Base-by-base conservation (phyloP, 2,113 vertebrate genomes). In the Uria lomvia region DNA sequence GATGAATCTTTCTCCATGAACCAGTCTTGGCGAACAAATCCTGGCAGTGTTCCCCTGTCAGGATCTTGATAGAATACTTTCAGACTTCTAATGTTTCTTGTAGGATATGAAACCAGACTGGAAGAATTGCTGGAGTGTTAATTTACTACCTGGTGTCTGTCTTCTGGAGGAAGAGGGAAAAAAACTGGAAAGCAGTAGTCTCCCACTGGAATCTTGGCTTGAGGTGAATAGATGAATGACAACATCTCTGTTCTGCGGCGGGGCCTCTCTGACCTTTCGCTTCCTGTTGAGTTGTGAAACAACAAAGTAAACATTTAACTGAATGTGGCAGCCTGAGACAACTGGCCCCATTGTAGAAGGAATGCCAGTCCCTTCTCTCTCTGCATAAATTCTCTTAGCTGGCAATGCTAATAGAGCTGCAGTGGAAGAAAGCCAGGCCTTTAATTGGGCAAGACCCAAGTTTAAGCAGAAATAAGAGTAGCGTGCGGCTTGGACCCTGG, bases 261-360 rank as follows among this genome's bases (percentile, higher is more conserved):
- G 70, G 79, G 83, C 90, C 80, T 79, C 82, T 91, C 79, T 97
- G 97, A 98, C 96, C 97, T 96, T 94, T 91, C 49, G 80, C 97
- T 98, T 98, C 98, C 97, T 97, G 97, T 96, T 94, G 92, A 94
- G 96, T 98, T 98, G 98, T 98, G 97, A 95, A 96, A 98, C 96
- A 97, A 97, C 98, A 98, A 99, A 97, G 98, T 97, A 96, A 98
- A 98, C 97, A 98, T 97, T 98, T 98, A 97, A 95, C 81, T 88
- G 95, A 94, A 92, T 66, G 94, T 92, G 91, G 91, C 96, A 68
- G 91, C 86, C 40, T 62, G 45, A 72, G 94, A 98, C 97, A 98
- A 97, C 94, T 12, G n/a, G 47, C 86, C 83, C 94, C 59, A 87
- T 97, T 98, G 97, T 97, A 75, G 85, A 49, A 47, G 11, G 67